Base-by-base conservation (phyloP, 1,140 invertebrate genomes). In the Drosophila grimshawi region DNA sequence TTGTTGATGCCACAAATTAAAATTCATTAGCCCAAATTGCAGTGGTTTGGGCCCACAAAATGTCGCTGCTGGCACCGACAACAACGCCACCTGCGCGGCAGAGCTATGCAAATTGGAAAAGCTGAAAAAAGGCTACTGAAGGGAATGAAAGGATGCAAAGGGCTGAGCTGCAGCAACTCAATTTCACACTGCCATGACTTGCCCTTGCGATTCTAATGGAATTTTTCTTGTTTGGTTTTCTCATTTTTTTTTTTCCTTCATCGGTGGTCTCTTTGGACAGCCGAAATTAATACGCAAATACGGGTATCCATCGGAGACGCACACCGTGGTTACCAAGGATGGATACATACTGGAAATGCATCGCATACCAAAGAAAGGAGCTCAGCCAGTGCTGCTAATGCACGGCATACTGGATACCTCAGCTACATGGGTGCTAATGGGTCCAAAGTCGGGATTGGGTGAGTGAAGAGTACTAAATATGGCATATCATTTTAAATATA, bases 321-420 rank as follows among this genome's bases (percentile, higher is more conserved):
- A 95, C 60, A 74, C 88, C 0, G 91, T 94, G 11, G 90, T 88
- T 1, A 94, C 94, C 3, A 81, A 91, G 51, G 94, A 95, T 91
- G 94, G 94, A 27, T 95, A 95, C 45, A 93, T 94, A 32, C 86
- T 95, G 57, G 92, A 92, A 66, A 83, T 94, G 73, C 93, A 94
- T 71, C 91, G 94, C 10, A 94, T 94, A 59, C 93, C 93, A 32
- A 92, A 92, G 75, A 80, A 80, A 53, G 91, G 90, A 4, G 91
- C 91, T 0, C 89, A 90, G 55, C 86, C 91, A 2, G 93, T 93
- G 27, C 94, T 93, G 65, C 81, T 95, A 2, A 91, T 96, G 76
- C 97, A 97, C 89, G 97, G 97, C 5, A 92, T 97, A 19, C 78
- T 97, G 3, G 95, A 94, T 2, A 95, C 95, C 8, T 96, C 96